Percentiles rank a stretch among this genome's conserved stretches.
Conservation (phyloP, 2,797 vertebrate genomes). For the Okamejei kenojei region DNA sequence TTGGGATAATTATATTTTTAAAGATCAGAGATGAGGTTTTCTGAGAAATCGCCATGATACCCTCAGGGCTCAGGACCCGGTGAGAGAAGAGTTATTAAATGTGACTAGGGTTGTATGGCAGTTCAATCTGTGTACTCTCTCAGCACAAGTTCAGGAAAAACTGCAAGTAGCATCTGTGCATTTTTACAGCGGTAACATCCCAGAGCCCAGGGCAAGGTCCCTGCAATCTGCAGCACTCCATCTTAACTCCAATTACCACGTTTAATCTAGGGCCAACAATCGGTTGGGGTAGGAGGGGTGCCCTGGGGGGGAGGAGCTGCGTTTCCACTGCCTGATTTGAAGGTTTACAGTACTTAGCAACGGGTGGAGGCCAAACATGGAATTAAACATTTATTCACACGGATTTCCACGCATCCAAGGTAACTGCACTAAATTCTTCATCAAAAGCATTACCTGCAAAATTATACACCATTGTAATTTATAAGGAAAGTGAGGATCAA, state of each 20-base stretch:
- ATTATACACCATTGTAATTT: background rate
- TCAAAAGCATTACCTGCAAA: background rate
- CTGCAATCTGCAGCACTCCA: slow-evolving; percentile 35
- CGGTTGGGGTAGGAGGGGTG: slow-evolving; percentile 34
- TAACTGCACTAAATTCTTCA: background rate
- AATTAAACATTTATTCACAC: slow-evolving; percentile 27
- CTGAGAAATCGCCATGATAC: slow-evolving; percentile 27
- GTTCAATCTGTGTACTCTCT: slow-evolving; percentile 38
- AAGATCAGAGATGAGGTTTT: slow-evolving; percentile 36
- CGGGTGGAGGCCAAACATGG: background rate
- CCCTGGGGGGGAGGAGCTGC: slow-evolving; percentile 31
- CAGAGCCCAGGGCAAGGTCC: slow-evolving; percentile 37
- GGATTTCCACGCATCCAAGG: background rate
- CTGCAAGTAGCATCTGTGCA: slow-evolving; percentile 33
- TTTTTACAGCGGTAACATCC: slow-evolving; percentile 35
- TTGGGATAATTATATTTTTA: slow-evolving; percentile 38
- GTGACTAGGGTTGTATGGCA: slow-evolving; percentile 37
- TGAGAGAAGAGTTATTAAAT: slow-evolving; percentile 37
- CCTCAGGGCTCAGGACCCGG: slow-evolving; percentile 9
- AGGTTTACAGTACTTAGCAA: slow-evolving; percentile 31
- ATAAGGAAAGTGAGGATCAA: background rate
- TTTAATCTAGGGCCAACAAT: slow-evolving; percentile 38
- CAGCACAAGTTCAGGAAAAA: slow-evolving; percentile 29
- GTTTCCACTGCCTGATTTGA: slow-evolving; percentile 25
- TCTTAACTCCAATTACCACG: slow-evolving; percentile 38